Base-by-base conservation (phyloP, 1,140 invertebrate genomes). In the Caenorhabditis latens region DNA sequence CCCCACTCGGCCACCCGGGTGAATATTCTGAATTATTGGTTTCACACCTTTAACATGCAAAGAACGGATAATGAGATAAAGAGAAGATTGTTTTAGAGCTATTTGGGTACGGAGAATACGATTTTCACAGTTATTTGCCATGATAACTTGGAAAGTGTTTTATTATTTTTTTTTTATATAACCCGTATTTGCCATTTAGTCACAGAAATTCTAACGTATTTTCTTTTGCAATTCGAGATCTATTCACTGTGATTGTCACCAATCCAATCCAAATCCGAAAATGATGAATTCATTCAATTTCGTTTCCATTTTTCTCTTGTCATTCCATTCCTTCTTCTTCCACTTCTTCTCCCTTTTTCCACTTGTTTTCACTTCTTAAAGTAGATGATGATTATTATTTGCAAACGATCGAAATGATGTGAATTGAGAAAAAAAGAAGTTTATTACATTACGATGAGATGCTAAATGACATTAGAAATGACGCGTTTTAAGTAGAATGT, bases 391-490 rank as follows among this genome's bases (percentile, higher is more conserved):
- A 71, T 71, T 7, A 46, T 46, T 14, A 46, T 71, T 71, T 46
- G 40, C 46, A 71, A 71, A 71, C 65, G 65, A 71, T 71, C 5
- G 42, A 71, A 71, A n/a, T 43, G 19, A 71, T 71, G 65, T 46
- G 61, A 58, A 58, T 63, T 63, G 24, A 8, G 24, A 32, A 63
- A 63, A 63, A 63, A 63, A 58, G 57, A n/a, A 32, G 19, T 63
- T 63, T 63, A 63, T 63, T 63, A 32, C 24, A 63, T 63, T 63
- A n/a, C n/a, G n/a, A 63, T 24, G 58, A 63, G 58, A 63, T 63
- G 57, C 13, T 58, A n/a, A 58, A 58, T 58, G 21, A 21, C 24
- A 63, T 58, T 14, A 58, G 13, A n/a, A 58, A 58, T 63, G 61
- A 63, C 61, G 61, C 40, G 55, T 24, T 58, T 19, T n/a, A 58